Base-by-base conservation (phyloP, 2,797 vertebrate species). In the Periparus ater region DNA sequence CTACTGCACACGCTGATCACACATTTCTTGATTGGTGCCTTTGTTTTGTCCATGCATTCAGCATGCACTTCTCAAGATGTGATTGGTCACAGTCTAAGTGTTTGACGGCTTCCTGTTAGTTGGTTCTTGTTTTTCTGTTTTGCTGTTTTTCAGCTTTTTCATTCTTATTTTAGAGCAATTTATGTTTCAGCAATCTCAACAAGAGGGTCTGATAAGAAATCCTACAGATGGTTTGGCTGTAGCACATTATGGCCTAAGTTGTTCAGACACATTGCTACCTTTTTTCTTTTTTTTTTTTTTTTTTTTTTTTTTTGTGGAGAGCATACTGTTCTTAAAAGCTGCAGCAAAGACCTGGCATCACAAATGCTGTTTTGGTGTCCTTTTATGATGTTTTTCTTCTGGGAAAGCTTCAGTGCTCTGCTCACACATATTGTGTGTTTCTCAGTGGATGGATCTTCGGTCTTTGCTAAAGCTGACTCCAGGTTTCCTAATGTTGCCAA, bases 341-440 rank as follows among this genome's bases (percentile, higher is more conserved):
- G 42, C 32, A 71, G 8, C 0, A 15, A 76, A 60, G 38, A 17
- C 10, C 21, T 60, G 22, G 54, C 11, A 63, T 73, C 45, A 53
- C 48, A 63, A 82, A 68, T 29, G 26, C 6, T 62, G 18, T 21
- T 51, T 25, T 68, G 47, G 7, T 83, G 11, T 44, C 44, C 26
- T 73, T 40, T 75, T 32, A 12, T 51, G 38, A 15, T 76, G n/a
- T 48, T 73, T 78, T 53, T 15, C 40, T 44, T 79, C 55, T 61
- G 34, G 32, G 47, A 71, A 81, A 40, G 68, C 22, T 57, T n/a
- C 10, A 1, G 13, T 50, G 67, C 53, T 70, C 13, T 88, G 57
- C 63, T 66, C 60, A 38, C 6, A 7, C 0, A 0, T 38, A 7
- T 17, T 48, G 4, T 32, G 21, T 34, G 25, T 71, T 18, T 73